phyloP scores from a whole-genome alignment of 2,113 vertebrate species.

The Halcyon senegalensis region DNA sequence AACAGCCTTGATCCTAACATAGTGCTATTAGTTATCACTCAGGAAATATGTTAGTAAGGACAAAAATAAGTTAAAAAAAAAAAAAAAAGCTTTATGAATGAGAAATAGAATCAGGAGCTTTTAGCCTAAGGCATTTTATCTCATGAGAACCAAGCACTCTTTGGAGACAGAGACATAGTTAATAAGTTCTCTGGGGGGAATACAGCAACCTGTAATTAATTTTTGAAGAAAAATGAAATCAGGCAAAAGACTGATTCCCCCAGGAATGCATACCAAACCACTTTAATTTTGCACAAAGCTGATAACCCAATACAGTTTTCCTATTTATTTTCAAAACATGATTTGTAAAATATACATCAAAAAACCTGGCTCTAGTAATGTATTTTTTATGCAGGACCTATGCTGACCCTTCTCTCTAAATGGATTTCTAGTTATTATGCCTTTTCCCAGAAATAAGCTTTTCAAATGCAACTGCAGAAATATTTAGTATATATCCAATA shows the following conservation, averaged over 20 bases:
- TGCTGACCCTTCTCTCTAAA: slow-evolving; percentile 4
- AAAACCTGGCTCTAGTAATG: not conserved
- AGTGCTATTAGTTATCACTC: not conserved
- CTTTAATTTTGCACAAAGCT: not conserved
- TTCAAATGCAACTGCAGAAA: slow-evolving; percentile 7
- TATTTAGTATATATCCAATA: not conserved
- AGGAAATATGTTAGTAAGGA: not conserved
- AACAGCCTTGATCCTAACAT: not conserved
- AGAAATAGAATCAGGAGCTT: slow-evolving; percentile 42
- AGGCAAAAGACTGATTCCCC: not conserved
- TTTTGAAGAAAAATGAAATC: slow-evolving; percentile 48
- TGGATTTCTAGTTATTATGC: not conserved
- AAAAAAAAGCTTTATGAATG: not conserved
- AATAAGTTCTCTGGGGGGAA: slow-evolving; percentile 50
- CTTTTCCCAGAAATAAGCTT: slow-evolving; percentile 7
- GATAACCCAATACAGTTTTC: not conserved
- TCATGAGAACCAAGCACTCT: slow-evolving; percentile 26
- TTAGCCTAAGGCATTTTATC: slow-evolving; percentile 14
- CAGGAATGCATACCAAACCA: not conserved
- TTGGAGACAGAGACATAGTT: slow-evolving; percentile 36
- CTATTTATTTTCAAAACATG: not conserved
- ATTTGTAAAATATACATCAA: slow-evolving; percentile 40
- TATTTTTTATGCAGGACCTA: slow-evolving; percentile 5
- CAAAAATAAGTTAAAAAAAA: not conserved
- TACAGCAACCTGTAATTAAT: slow-evolving; percentile 51